phyloP scores from a whole-genome alignment of 1,140 invertebrate genomes.

The Ips nitidus region DNA sequence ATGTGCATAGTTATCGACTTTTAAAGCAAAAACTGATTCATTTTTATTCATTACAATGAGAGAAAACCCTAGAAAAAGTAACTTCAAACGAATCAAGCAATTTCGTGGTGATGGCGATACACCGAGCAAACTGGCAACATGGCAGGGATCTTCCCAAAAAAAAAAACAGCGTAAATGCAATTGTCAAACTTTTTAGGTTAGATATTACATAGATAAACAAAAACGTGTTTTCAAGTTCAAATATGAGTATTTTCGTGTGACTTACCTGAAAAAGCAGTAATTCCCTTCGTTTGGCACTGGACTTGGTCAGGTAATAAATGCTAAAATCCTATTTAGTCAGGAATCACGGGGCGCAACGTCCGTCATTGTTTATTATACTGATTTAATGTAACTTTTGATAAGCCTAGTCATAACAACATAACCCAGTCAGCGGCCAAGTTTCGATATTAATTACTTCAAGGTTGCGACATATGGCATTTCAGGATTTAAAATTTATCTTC shows the following conservation, averaged over 20 bases:
- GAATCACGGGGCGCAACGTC: background rate
- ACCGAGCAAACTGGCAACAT: too few relatives aligned
- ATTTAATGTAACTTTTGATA: background rate
- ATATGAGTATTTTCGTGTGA: constrained; percentile 17
- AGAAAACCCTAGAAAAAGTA: too few relatives aligned
- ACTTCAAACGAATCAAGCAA: too few relatives aligned
- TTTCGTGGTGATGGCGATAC: too few relatives aligned
- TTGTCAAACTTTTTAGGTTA: constrained; percentile 14
- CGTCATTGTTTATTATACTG: background rate
- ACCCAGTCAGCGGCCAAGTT: background rate
- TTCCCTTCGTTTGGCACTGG: constrained; percentile 28
- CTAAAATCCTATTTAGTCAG: background rate
- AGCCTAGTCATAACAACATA: background rate
- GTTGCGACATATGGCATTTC: constrained; percentile 14
- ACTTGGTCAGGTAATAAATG: constrained; percentile 24
- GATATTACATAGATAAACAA: constrained; percentile 10
- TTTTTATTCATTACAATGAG: too few relatives aligned
- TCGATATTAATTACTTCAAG: constrained; percentile 15
- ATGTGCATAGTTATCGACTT: too few relatives aligned
- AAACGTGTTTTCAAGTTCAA: constrained; percentile 30
- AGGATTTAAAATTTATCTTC: background rate
- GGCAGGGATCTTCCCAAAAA: too few relatives aligned
- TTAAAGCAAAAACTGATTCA: too few relatives aligned
- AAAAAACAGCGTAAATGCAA: background rate
- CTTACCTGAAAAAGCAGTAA: constrained; percentile 20